Evolutionary conservation across 2,888 invertebrate genomes (phyloP).

Genomic region (Gryllus longicercus): DNA sequence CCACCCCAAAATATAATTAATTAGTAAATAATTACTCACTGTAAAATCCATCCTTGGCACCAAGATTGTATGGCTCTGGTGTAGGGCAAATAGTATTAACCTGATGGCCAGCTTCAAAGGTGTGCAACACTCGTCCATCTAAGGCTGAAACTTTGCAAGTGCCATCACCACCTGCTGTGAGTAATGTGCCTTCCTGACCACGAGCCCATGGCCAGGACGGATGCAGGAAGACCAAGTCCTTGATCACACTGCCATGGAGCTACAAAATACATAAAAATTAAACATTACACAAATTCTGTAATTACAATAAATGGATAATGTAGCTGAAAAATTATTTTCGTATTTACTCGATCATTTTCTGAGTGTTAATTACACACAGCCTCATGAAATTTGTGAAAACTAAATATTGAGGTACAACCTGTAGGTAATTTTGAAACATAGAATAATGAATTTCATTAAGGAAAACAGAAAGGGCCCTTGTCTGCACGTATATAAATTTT

Average conservation of each 20-base stretch:
- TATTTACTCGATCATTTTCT: too few species aligned
- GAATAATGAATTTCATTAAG: neutral
- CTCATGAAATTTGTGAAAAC: too few species aligned
- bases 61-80: slow-evolving; percentile 47
- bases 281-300: neutral
- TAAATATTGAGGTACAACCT: too few species aligned
- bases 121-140: slow-evolving; percentile 48
- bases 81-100: slow-evolving; percentile 49
- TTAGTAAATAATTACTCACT: slow-evolving; percentile 42
- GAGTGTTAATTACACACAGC: too few species aligned
- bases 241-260: slow-evolving; percentile 48
- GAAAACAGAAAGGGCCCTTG: neutral
- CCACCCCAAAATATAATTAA: too few species aligned
- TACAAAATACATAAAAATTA: slow-evolving; percentile 37
- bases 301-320: neutral
- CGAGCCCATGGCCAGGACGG: slow-evolving; percentile 51
- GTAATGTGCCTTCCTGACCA: slow-evolving; percentile 46
- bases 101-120: slow-evolving; percentile 48
- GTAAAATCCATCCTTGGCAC: slow-evolving; percentile 46
- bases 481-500: neutral
- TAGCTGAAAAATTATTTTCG: too few species aligned
- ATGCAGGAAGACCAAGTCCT: slow-evolving; percentile 50
- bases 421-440: too few species aligned
- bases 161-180: slow-evolving; percentile 49
- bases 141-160: slow-evolving; percentile 49